Conservation (phyloP, 2,113 vertebrate genomes). For the Tetraodon nigroviridis region DNA sequence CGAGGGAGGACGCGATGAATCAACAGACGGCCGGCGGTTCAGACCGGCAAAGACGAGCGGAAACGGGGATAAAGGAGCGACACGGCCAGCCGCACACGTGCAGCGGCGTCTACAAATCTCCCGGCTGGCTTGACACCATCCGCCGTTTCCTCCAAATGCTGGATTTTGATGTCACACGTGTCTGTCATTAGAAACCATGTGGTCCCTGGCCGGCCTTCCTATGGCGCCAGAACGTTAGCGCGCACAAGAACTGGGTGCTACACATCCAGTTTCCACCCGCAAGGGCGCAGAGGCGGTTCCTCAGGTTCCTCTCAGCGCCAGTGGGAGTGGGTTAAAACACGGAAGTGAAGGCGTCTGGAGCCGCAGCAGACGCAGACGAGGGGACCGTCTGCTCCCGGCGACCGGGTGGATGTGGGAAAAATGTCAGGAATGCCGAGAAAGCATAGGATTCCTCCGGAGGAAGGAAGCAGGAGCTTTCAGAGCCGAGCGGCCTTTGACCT, state of each 20-base stretch:
- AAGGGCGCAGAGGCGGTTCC: neutral
- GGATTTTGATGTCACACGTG: conserved; percentile 51
- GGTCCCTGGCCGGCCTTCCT: conserved; percentile 42
- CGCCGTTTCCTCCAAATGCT: conserved; percentile 44
- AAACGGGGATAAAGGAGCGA: conserved; percentile 8
- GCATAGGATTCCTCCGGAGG: conserved; percentile 41
- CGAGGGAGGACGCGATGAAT: conserved; percentile 17
- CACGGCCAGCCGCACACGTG: conserved; percentile 40
- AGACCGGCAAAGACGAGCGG: conserved; percentile 21
- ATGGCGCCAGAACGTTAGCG: conserved; percentile 44
- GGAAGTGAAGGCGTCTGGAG: conserved; percentile 18
- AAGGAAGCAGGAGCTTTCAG: conserved; percentile 32
- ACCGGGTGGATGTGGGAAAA: conserved; percentile 61
- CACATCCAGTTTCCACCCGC: conserved; percentile 3
- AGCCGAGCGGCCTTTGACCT: conserved; percentile 16
- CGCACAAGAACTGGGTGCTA: conserved; percentile 16
- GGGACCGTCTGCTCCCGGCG: conserved; percentile 56
- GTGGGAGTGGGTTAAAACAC: conserved; percentile 25
- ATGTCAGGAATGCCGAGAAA: conserved; percentile 73
- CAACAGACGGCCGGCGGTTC: conserved; percentile 42
- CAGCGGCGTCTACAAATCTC: conserved; percentile 25
- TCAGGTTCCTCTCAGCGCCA: conserved; percentile 29
- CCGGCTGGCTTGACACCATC: conserved; percentile 59
- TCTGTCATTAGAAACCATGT: conserved; percentile 59
- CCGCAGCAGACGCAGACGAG: conserved; percentile 50